Base-by-base conservation (phyloP, 2,797 vertebrate genomes). In the Urocyon cinereoargenteus region DNA sequence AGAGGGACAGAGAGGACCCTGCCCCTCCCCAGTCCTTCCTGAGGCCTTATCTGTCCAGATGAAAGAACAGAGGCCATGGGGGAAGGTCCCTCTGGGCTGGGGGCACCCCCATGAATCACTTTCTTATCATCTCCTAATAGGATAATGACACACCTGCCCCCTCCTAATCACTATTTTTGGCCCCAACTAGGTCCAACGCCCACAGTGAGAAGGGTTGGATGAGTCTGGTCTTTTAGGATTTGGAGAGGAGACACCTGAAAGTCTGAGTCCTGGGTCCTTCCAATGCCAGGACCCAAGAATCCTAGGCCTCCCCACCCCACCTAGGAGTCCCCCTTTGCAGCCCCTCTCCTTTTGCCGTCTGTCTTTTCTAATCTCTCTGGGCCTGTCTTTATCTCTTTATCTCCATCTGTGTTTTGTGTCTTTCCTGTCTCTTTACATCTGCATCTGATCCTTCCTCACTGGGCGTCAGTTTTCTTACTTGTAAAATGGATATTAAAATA, bases 141-240 rank as follows among this genome's bases (percentile, higher is more conserved):
- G 85, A n/a, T 97, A 95, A 97, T 97, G 91, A 96, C 87, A 93
- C 2, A 64, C 21, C 70, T 85, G 34, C 22, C 22, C 57, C 7
- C 26, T 78, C 55, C 81, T 97, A 98, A 97, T 96, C 94, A 97
- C 73, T 95, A 78, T 92, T 97, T 98, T 96, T 10, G 2, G 93
- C 86, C 72, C 73, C 14, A 89, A 40, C 36, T 21, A 45, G 79
- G 79, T 21, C n/a, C 53, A 40, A 89, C 55, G 4, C 89, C 87
- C 89, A 78, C 9, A 86, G 85, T 36, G 78, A 91, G 83, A 90
- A 93, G 61, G 34, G 31, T 24, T 86, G 61, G 73, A 94, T n/a
- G 51, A 86, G 45, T 68, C 51, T 72, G 77, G 45, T 64, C 24
- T 62, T 16, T 31, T 21, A 13, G 36, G 77, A 78, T 86, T 72